Conservation (phyloP, 2,113 vertebrate species). For the Buteo buteo region DNA sequence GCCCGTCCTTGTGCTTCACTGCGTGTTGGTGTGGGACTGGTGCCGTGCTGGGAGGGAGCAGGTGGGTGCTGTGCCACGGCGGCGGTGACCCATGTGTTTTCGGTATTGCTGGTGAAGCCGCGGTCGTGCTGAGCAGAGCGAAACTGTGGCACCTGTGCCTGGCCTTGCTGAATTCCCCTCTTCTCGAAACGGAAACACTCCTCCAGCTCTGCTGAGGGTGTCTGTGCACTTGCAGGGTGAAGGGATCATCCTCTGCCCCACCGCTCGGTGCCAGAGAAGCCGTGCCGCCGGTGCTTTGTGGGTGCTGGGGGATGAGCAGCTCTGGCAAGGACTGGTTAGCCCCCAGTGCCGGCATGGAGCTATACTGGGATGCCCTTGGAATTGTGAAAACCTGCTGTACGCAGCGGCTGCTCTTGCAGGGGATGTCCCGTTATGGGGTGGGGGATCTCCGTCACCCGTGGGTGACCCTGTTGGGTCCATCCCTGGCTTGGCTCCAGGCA, state of each 20-base stretch:
- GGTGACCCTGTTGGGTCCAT: neutral
- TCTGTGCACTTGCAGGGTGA: neutral
- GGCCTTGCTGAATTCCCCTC: neutral
- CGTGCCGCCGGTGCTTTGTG: rapidly evolving
- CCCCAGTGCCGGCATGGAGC: neutral
- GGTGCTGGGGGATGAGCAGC: neutral
- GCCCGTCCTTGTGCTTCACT: rapidly evolving
- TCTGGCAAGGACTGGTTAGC: neutral
- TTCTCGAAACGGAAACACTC: neutral
- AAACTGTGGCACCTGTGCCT: neutral
- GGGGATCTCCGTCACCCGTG: neutral
- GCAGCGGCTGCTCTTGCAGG: rapidly evolving
- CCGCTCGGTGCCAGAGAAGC: rapidly evolving
- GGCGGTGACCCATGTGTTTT: neutral
- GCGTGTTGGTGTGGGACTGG: rapidly evolving
- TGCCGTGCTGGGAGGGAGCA: rapidly evolving
- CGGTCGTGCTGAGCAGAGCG: rapidly evolving
- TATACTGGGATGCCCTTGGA: neutral
- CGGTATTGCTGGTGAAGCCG: neutral
- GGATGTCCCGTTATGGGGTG: neutral
- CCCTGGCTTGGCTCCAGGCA: rapidly evolving
- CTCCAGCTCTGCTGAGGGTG: neutral
- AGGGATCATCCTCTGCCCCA: neutral
- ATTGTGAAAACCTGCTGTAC: rapidly evolving
- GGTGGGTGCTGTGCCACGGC: rapidly evolving